phyloP scores from a whole-genome alignment of 2,888 invertebrate genomes.

The Drosophila colorata region DNA sequence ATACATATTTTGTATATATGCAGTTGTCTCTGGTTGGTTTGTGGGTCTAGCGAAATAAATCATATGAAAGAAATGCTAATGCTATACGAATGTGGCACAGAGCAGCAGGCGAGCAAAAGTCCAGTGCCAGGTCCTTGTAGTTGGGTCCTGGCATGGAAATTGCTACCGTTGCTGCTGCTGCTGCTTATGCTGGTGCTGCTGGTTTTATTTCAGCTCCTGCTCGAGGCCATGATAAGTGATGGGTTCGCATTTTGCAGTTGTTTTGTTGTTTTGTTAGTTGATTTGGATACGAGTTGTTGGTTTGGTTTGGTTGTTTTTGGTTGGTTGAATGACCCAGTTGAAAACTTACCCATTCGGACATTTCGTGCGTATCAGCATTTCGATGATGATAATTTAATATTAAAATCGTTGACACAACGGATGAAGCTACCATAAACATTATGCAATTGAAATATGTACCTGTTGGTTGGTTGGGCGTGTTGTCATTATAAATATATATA shows the following conservation, averaged over 20 bases:
- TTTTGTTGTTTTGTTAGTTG: constrained; percentile 63
- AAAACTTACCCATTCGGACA: constrained; percentile 96
- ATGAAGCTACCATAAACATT: constrained; percentile 99
- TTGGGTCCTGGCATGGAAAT: constrained; percentile 24
- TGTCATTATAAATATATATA: constrained; percentile 71
- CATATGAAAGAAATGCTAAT: constrained; percentile 68
- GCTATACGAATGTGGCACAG: constrained; percentile 42
- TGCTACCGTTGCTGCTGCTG: constrained; percentile 22
- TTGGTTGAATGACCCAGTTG: constrained; percentile 60
- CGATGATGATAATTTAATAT: constrained; percentile 99
- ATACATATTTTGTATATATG: constrained; percentile 19
- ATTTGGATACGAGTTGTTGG: constrained; percentile 68
- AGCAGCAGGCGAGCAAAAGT: constrained; percentile 39
- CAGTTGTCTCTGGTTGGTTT: constrained; percentile 35
- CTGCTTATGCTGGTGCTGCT: constrained; percentile 13
- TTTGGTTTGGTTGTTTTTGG: constrained; percentile 41
- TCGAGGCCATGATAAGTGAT: constrained; percentile 59
- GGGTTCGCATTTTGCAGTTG: constrained; percentile 52
- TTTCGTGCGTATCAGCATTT: constrained; percentile 97
- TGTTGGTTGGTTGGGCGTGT: constrained; percentile 86
- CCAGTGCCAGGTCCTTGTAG: constrained; percentile 20
- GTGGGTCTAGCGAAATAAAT: constrained; percentile 60
- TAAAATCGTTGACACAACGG: constrained; percentile 98
- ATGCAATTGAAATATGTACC: constrained; percentile 99
- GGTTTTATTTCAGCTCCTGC: constrained; percentile 13